Evolutionary conservation across 2,888 invertebrate species (phyloP).

Genomic region (Dryobotodes eremita): DNA sequence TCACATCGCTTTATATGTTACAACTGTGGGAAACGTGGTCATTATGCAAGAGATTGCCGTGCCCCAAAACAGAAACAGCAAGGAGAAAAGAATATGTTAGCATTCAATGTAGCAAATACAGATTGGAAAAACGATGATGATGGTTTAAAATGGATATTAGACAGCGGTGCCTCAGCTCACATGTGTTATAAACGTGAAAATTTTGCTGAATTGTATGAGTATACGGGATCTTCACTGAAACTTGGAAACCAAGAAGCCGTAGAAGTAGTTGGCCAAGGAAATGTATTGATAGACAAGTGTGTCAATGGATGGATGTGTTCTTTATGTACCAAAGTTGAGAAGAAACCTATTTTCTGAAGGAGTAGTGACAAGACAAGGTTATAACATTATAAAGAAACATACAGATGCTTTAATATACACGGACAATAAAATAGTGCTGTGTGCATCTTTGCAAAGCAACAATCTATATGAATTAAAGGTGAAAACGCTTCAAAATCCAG

Average conservation of each 20-base stretch:
- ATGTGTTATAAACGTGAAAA: not conserved
- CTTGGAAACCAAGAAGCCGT: not conserved
- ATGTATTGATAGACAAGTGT: not conserved
- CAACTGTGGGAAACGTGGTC: not conserved
- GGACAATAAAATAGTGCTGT: not conserved
- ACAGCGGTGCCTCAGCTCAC: conserved; percentile 5
- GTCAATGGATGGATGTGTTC: conserved; percentile 9
- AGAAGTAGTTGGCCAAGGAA: conserved; percentile 5
- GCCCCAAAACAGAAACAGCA: not conserved
- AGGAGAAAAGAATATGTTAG: not conserved
- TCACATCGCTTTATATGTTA: conserved; percentile 1
- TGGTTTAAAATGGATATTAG: not conserved
- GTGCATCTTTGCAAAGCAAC: conserved; percentile 4
- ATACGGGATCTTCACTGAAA: conserved; percentile 1
- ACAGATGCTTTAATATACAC: not conserved
- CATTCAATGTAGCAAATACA: conserved; percentile 2
- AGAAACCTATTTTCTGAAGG: conserved; percentile 77
- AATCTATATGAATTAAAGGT: not conserved
- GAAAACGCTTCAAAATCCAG: not conserved
- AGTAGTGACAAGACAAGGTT: conserved; percentile 65
- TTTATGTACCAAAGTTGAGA: conserved; percentile 71
- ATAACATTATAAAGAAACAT: conserved; percentile 65
- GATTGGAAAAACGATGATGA: not conserved
- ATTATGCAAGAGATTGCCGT: not conserved
- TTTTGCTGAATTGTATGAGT: conserved; percentile 11